phyloP scores from a whole-genome alignment of 2,888 invertebrate genomes.

The Drosophila bunnanda region DNA sequence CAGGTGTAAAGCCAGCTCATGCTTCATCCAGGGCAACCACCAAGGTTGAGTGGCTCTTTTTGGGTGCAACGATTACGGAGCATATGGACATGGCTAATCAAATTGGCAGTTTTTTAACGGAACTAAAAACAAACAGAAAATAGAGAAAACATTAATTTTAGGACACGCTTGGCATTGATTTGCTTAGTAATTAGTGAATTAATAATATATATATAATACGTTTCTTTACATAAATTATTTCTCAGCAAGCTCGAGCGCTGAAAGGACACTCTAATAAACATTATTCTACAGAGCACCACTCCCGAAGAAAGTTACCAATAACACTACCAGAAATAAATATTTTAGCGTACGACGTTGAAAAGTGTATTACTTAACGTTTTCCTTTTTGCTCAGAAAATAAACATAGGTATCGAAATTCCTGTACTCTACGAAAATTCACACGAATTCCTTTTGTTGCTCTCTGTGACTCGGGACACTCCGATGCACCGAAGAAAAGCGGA shows the following conservation, averaged over 20 bases:
- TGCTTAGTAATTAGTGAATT: conserved; percentile 62
- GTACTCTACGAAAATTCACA: conserved; percentile 26
- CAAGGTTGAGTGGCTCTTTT: neutral
- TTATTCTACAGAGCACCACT: conserved; percentile 43
- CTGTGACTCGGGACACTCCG: conserved; percentile 27
- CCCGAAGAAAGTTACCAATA: conserved; percentile 29
- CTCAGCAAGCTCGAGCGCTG: conserved; percentile 34
- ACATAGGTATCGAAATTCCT: conserved; percentile 16
- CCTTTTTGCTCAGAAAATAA: conserved; percentile 36
- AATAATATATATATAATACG: conserved; percentile 34
- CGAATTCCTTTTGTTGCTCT: conserved; percentile 31
- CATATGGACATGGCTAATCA: conserved; percentile 21
- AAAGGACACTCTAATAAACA: conserved; percentile 39
- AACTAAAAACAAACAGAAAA: conserved; percentile 10
- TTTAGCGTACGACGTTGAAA: conserved; percentile 39
- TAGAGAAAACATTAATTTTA: conserved; percentile 48
- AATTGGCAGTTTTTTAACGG: conserved; percentile 37
- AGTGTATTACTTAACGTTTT: conserved; percentile 29
- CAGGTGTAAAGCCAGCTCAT: conserved; percentile 60
- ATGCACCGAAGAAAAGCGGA: conserved; percentile 2
- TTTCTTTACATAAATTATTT: conserved; percentile 34
- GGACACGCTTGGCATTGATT: conserved; percentile 65
- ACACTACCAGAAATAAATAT: conserved; percentile 39
- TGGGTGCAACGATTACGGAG: conserved; percentile 11
- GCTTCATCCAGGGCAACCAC: conserved; percentile 6